These are phyloP conservation scores for Nemopilema nomurai DNA, from an alignment of 30 jellyfish, hydroid and myxozoan genomes.

Conservation along the genomic window DNA sequence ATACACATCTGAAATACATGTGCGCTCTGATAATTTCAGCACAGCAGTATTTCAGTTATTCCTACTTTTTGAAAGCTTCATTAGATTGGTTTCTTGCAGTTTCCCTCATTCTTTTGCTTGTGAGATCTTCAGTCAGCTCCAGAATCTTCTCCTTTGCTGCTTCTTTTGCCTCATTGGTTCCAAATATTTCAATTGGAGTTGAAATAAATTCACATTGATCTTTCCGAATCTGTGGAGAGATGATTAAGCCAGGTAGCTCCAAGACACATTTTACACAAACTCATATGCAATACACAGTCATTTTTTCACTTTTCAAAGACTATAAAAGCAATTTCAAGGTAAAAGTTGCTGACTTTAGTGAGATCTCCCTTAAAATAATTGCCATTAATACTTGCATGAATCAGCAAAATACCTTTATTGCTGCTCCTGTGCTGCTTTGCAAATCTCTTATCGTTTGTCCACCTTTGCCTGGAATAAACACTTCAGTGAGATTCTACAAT, in stretches of 20 bases:
- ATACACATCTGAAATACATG: too few species aligned
- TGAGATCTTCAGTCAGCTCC: conserved; percentile 70
- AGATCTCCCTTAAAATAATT: not conserved
- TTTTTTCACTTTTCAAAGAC: not conserved
- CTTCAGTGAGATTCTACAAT: not conserved
- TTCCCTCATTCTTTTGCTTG: conserved; percentile 53
- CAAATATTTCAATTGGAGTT: conserved; percentile 80
- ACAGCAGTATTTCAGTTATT: too few species aligned
- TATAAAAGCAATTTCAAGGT: not conserved
- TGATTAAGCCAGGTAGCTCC: not conserved
- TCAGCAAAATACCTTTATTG: conserved; percentile 8
- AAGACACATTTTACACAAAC: not conserved
- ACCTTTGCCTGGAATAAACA: not conserved
- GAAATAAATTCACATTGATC: conserved; percentile 38
- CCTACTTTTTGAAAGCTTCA: too few species aligned
- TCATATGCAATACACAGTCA: not conserved
- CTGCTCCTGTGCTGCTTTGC: conserved; percentile 7
- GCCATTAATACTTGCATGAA: not conserved
- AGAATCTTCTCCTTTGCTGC: conserved; percentile 66
- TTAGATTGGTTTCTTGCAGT: conserved; percentile 10
- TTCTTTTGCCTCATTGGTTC: conserved; percentile 53
- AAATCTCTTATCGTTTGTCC: conserved; percentile 9
- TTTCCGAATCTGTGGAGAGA: conserved; percentile 30
- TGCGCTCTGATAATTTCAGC: too few species aligned
- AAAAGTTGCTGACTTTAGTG: too few species aligned